phyloP scores from a whole-genome alignment of 2,888 invertebrate genomes.

The Arenicola marina region DNA sequence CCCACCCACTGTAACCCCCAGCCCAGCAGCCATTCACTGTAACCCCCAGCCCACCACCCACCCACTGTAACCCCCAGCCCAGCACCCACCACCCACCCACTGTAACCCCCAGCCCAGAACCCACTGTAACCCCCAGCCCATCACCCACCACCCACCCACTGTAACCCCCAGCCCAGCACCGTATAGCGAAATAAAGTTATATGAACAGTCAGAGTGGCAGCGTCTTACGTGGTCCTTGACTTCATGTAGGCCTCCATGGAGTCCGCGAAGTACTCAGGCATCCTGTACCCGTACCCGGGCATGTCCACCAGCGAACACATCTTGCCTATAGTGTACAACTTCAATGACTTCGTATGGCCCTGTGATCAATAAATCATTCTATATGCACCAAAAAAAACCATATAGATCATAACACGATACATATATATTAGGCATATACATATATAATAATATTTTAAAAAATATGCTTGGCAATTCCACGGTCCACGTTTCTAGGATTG shows the following conservation, averaged over 20 bases:
- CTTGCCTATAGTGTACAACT: conserved; percentile 50
- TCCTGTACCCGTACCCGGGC: conserved; percentile 59
- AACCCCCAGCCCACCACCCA: too few relatives aligned
- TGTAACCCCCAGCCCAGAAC: too few relatives aligned
- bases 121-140: too few relatives aligned
- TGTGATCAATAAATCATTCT: conserved; percentile 27
- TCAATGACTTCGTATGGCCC: conserved; percentile 55
- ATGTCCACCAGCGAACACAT: conserved; percentile 54
- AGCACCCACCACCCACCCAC: too few relatives aligned
- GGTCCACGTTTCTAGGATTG: not conserved
- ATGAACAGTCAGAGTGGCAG: too few relatives aligned
- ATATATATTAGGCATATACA: not conserved
- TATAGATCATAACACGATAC: not conserved
- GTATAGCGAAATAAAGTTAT: too few relatives aligned
- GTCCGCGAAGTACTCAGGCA: conserved; percentile 52
- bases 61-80: too few relatives aligned
- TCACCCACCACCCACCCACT: too few relatives aligned
- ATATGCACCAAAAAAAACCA: conserved; percentile 10
- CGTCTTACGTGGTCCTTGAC: conserved; percentile 50
- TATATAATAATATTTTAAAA: not conserved
- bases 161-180: too few relatives aligned
- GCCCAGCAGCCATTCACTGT: too few relatives aligned
- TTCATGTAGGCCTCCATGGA: conserved; percentile 52
- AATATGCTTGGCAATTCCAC: not conserved
- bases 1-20: too few relatives aligned